phyloP scores from a whole-genome alignment of 1,140 invertebrate species.

The Oreohelix idahoensis region DNA sequence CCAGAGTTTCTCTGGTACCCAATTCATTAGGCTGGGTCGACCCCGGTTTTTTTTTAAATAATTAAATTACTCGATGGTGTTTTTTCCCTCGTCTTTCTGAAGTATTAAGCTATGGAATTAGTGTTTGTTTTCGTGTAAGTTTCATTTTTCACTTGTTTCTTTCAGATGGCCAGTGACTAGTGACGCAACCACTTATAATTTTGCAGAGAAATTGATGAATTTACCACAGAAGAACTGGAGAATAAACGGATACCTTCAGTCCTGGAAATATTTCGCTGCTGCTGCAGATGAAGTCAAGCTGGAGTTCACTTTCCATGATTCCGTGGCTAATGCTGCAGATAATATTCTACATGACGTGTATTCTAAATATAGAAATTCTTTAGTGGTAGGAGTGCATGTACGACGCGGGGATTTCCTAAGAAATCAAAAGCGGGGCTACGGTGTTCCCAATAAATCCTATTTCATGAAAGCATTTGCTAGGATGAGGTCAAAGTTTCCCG shows the following conservation, averaged over 20 bases:
- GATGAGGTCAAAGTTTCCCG: slow-evolving; percentile 36
- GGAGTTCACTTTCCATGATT: neutral
- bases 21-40: no score
- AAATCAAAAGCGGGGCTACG: neutral
- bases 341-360: neutral
- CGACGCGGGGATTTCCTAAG: slow-evolving; percentile 38
- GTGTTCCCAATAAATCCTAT: slow-evolving; percentile 31
- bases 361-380: neutral
- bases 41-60: no score
- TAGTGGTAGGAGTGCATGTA: slow-evolving; percentile 46
- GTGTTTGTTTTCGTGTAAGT: no score
- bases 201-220: slow-evolving; percentile 3
- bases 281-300: slow-evolving; percentile 18
- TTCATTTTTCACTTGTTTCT: no score
- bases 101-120: no score
- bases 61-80: no score
- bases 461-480: slow-evolving; percentile 41
- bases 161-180: no score
- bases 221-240: slow-evolving; percentile 15
- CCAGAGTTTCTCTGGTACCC: no score
- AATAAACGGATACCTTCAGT: slow-evolving; percentile 42
- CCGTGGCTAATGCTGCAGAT: neutral
- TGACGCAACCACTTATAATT: no score
- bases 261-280: slow-evolving; percentile 45
- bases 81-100: no score